phyloP scores from a whole-genome alignment of 2,888 invertebrate genomes.

The Scaptomyza caliginosa region DNA sequence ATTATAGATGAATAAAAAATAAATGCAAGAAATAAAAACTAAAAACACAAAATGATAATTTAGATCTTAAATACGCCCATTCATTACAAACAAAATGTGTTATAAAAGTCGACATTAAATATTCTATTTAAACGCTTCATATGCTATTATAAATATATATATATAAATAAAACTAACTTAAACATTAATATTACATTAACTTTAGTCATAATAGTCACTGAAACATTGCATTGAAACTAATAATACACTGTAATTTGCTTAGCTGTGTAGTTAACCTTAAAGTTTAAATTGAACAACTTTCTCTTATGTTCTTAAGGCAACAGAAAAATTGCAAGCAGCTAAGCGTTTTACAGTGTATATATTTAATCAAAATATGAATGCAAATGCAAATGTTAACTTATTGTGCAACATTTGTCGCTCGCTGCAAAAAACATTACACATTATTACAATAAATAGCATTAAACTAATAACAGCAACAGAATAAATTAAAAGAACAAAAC shows the following conservation, averaged over 20 bases:
- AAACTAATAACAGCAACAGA: slow-evolving; percentile 42
- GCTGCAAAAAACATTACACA: slow-evolving; percentile 55
- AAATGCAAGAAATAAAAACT: slow-evolving; percentile 36
- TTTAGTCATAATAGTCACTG: slow-evolving; percentile 75
- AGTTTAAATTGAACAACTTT: too few species aligned
- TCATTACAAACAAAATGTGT: slow-evolving; percentile 58
- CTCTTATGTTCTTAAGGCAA: background rate
- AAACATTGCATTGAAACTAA: slow-evolving; percentile 38
- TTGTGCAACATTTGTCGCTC: slow-evolving; percentile 59
- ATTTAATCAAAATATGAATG: slow-evolving; percentile 17
- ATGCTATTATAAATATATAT: slow-evolving; percentile 64
- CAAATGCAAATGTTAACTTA: slow-evolving; percentile 27
- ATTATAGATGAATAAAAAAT: slow-evolving; percentile 11
- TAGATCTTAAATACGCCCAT: slow-evolving; percentile 34
- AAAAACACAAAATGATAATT: slow-evolving; percentile 29
- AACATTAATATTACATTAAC: slow-evolving; percentile 57
- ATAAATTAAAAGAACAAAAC: slow-evolving; percentile 11
- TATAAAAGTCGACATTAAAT: slow-evolving; percentile 61
- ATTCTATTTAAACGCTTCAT: slow-evolving; percentile 75
- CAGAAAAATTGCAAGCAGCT: background rate
- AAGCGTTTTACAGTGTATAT: slow-evolving; percentile 7
- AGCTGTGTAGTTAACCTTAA: background rate
- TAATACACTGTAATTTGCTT: slow-evolving; percentile 15
- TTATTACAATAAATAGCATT: slow-evolving; percentile 68
- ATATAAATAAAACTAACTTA: slow-evolving; percentile 33